Evolutionary conservation across 2,888 invertebrate species (phyloP).

Genomic region (Caenorhabditis panamensis): DNA sequence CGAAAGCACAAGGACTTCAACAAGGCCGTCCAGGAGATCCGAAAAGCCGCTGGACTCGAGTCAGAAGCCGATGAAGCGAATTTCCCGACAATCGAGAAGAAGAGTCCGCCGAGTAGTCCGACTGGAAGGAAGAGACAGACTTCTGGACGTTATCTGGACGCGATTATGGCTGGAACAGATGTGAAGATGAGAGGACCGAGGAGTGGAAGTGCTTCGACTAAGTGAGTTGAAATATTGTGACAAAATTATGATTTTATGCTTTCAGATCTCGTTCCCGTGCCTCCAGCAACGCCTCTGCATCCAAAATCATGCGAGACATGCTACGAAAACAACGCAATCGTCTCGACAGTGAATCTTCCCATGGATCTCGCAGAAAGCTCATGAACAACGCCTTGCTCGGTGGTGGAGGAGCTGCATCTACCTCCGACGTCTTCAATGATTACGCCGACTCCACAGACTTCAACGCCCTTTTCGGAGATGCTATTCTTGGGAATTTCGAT

Average conservation of each 20-base stretch:
- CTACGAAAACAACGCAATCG: slow-evolving; percentile 41
- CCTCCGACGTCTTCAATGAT: slow-evolving; percentile 41
- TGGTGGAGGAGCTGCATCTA: slow-evolving; percentile 24
- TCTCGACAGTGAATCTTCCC: slow-evolving; percentile 63
- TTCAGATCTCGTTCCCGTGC: slow-evolving; percentile 67
- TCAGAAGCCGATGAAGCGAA: slow-evolving; percentile 50
- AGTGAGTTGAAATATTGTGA: slow-evolving; percentile 26
- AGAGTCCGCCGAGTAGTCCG: slow-evolving; percentile 56
- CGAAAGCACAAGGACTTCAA: slow-evolving; percentile 77
- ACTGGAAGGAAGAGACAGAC: slow-evolving; percentile 42
- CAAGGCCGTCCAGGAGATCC: slow-evolving; percentile 75
- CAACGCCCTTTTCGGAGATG: slow-evolving; percentile 56
- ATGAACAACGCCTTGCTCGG: slow-evolving; percentile 30
- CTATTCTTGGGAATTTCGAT: slow-evolving; percentile 43
- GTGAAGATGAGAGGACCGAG: slow-evolving; percentile 39
- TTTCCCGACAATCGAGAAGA: slow-evolving; percentile 44
- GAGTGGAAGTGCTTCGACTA: slow-evolving; percentile 62
- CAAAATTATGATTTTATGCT: not conserved
- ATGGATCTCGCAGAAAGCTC: slow-evolving; percentile 58
- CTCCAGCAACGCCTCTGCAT: slow-evolving; percentile 64
- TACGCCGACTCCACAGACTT: slow-evolving; percentile 55
- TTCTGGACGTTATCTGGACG: slow-evolving; percentile 46
- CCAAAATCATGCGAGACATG: slow-evolving; percentile 52
- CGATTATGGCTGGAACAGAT: slow-evolving; percentile 38
- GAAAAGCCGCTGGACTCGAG: slow-evolving; percentile 68